phyloP scores from a whole-genome alignment of 2,113 vertebrate species.

The Pteruthius melanotis region DNA sequence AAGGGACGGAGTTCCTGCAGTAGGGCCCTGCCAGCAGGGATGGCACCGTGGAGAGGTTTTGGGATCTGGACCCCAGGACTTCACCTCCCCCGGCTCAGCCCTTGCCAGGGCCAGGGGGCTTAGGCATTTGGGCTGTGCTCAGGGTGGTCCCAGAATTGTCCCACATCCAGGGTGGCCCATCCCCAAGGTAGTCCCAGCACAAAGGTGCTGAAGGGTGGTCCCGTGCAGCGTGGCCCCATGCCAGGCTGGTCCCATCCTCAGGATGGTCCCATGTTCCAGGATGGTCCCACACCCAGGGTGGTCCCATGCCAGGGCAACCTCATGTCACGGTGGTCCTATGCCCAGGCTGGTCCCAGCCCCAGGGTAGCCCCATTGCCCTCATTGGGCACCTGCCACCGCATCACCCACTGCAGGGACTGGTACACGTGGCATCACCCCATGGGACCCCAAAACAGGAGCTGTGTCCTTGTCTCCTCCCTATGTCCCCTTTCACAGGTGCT shows the following conservation, averaged over 20 bases:
- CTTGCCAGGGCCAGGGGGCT: background rate
- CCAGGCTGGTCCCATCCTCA: background rate
- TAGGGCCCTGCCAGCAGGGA: constrained; percentile 73
- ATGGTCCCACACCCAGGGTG: background rate
- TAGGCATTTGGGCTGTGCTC: background rate
- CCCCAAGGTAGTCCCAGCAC: background rate
- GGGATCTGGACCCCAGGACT: background rate
- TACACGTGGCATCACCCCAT: rapidly evolving
- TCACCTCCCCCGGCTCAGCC: background rate
- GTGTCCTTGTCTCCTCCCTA: background rate
- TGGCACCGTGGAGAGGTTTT: background rate
- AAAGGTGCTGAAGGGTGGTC: background rate
- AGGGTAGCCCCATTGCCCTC: background rate
- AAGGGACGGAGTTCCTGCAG: constrained; percentile 70
- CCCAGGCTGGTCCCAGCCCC: background rate
- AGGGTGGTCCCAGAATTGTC: background rate
- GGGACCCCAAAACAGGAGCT: rapidly evolving
- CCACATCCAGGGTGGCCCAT: background rate
- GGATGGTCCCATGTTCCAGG: background rate
- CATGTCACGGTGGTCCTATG: background rate
- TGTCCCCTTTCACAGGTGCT: background rate
- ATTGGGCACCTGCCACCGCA: background rate
- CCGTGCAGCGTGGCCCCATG: background rate
- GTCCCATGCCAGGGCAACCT: background rate
- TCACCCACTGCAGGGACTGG: background rate